A percentile compares a stretch with the other conserved stretches of the same genome.
Evolutionary conservation across 2,888 invertebrate genomes (phyloP).

Genomic region (Campoplex nolae): DNA sequence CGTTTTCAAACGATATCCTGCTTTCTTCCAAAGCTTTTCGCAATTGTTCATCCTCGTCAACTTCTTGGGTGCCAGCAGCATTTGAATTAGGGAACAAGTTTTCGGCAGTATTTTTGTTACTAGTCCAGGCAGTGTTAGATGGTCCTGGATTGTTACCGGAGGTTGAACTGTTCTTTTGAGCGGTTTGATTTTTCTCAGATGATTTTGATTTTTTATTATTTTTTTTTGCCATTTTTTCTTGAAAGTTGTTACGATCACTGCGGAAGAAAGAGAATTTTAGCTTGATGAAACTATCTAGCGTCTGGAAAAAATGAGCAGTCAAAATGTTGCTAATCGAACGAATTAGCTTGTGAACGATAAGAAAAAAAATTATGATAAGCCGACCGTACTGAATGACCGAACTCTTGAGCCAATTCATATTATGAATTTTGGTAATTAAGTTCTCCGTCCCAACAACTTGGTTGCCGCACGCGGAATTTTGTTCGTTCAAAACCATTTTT

Average conservation of each 20-base stretch:
- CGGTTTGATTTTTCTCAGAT: not conserved
- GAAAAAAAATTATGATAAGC: not conserved
- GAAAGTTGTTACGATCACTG: constrained; percentile 3
- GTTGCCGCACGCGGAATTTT: not conserved
- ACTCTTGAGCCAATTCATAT: constrained; percentile 77
- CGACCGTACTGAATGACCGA: constrained; percentile 60
- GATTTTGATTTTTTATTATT: not conserved
- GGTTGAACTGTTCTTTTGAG: not conserved
- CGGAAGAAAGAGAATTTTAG: constrained; percentile 48
- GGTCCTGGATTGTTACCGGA: not conserved
- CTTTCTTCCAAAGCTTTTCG: constrained; percentile 66
- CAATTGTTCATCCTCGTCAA: constrained; percentile 67
- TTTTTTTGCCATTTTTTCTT: not conserved
- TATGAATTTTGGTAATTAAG: constrained; percentile 73
- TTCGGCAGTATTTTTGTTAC: constrained; percentile 41
- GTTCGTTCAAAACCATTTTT: constrained; percentile 39
- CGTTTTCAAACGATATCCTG: not conserved
- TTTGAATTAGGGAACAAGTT: constrained; percentile 66
- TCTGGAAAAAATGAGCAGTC: not conserved
- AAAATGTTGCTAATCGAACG: constrained; percentile 2
- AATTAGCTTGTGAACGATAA: not conserved
- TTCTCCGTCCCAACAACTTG: constrained; percentile 1
- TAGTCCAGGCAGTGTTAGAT: constrained; percentile 53
- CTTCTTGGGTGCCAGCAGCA: constrained; percentile 25
- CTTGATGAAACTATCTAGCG: not conserved